A percentile compares a stretch with the other conserved stretches of the same genome.
Evolutionary conservation across 2,797 vertebrate species (phyloP).

Genomic region (Sylvilagus floridanus): DNA sequence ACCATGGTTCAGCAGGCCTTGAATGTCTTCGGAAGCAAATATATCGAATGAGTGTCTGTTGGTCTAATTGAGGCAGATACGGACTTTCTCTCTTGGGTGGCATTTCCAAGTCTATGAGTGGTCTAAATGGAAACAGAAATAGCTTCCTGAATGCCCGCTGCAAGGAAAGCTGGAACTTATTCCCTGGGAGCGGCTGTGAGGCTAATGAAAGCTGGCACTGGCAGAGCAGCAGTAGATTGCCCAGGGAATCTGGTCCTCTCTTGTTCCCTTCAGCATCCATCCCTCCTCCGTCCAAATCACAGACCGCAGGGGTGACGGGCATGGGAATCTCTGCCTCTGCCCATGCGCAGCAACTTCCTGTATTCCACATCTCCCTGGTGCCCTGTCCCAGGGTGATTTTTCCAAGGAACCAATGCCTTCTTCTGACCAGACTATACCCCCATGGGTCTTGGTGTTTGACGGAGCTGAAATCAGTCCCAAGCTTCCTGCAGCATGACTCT

Average conservation of each 20-base stretch:
- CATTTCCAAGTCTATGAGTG: conserved; percentile 74
- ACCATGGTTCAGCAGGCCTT: conserved; percentile 22
- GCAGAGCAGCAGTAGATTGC: not conserved
- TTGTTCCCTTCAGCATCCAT: not conserved
- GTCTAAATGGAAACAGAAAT: conserved; percentile 80
- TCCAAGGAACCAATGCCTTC: not conserved
- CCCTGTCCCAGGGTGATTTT: not conserved
- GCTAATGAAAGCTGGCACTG: not conserved
- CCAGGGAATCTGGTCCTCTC: not conserved
- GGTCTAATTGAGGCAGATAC: conserved; percentile 75
- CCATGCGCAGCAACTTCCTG: not conserved
- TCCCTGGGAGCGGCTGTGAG: not conserved
- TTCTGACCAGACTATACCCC: not conserved
- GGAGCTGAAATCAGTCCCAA: not conserved
- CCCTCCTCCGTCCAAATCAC: not conserved
- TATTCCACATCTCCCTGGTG: not conserved
- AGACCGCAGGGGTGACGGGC: not conserved
- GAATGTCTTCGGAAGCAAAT: conserved; percentile 69
- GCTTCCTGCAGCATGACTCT: not conserved
- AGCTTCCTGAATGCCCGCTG: not conserved
- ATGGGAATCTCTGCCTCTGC: too few species aligned
- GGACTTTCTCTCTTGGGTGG: conserved; percentile 49
- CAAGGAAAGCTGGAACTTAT: not conserved
- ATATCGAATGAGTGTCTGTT: conserved; percentile 69
- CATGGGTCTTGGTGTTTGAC: not conserved